Evolutionary conservation across 2,797 vertebrate genomes (phyloP), one percentile per base, ranked within the genome.

Genomic region (Poeciliopsis turneri): DNA sequence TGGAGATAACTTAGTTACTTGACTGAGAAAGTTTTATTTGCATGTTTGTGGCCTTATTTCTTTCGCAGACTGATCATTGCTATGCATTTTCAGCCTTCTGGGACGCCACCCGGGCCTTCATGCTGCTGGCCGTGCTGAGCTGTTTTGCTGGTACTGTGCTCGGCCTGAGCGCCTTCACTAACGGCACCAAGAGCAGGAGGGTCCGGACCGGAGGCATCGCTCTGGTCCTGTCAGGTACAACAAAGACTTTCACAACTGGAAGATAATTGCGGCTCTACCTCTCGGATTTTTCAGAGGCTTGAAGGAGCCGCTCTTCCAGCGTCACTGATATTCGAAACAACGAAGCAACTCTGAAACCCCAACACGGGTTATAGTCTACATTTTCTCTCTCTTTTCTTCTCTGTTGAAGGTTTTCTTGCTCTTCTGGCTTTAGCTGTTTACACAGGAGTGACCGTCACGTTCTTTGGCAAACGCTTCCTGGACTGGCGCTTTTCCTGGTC

Each of bases 401-500:
- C 9, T 25, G 6, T 78, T 43, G 59, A 84, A 97, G 97, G 95
- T 30, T 94, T 97, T 77, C 93, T 97, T n/a, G 96, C 96, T 2
- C 86, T 97, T 72, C 88, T 97, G 83, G 97, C 95, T 47, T 84
- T 97, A 86, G 91, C 94, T 0, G 93, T 97, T 71, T 97, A 96
- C 94, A 96, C 96, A 0, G 96, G 95, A 0, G 94, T 96, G 86
- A 96, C 96, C 0, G 92, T 96, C 64, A 95, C 94, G 57, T 96
- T 96, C 88, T 97, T 96, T 53, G 96, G 96, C 30, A 96, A 96
- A 71, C 95, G 95, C 45, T 96, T 94, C 64, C 2, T 93, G 3
- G 92, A 96, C 85, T 97, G 97, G 97, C 93, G 93, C 45, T 97
- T 97, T 79, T 97, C 96, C 46, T 97, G 97, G 97, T 97, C 97